Percentiles rank a stretch among this genome's conserved stretches.
Conservation (phyloP, 2,888 invertebrate species). For the Tetranychus piercei region DNA sequence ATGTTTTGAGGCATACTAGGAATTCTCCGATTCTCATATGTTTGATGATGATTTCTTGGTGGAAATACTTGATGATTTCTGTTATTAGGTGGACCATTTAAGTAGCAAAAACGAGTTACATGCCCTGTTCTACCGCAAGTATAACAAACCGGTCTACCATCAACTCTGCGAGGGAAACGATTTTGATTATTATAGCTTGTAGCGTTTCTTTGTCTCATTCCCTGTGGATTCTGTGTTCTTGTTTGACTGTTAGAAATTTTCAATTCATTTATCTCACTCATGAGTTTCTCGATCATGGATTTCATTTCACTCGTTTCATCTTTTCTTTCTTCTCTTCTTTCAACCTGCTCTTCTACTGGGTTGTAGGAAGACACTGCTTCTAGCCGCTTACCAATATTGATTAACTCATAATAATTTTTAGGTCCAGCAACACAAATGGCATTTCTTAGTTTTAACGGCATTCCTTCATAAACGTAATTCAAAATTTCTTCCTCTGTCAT, state of each 20-base stretch:
- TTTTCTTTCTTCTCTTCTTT: not conserved
- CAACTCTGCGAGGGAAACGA: not conserved
- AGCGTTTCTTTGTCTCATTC: not conserved
- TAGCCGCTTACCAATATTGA: no score
- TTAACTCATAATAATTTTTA: no score
- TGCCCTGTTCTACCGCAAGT: not conserved
- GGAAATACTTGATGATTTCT: not conserved
- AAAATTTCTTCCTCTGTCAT: no score
- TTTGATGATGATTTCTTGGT: not conserved
- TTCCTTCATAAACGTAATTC: no score
- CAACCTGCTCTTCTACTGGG: no score
- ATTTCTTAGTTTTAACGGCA: no score
- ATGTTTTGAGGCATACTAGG: not conserved
- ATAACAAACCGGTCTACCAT: not conserved
- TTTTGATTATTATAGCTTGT: not conserved
- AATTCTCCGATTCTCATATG: not conserved
- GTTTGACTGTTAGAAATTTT: not conserved
- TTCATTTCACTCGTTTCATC: not conserved
- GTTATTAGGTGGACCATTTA: not conserved
- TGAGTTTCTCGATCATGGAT: not conserved
- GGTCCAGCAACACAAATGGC: no score
- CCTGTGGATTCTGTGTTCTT: not conserved
- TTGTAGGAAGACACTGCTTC: no score
- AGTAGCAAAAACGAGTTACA: not conserved
- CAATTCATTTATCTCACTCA: not conserved